phyloP scores from a whole-genome alignment of 1,140 invertebrate genomes.

The Wasmannia auropunctata region DNA sequence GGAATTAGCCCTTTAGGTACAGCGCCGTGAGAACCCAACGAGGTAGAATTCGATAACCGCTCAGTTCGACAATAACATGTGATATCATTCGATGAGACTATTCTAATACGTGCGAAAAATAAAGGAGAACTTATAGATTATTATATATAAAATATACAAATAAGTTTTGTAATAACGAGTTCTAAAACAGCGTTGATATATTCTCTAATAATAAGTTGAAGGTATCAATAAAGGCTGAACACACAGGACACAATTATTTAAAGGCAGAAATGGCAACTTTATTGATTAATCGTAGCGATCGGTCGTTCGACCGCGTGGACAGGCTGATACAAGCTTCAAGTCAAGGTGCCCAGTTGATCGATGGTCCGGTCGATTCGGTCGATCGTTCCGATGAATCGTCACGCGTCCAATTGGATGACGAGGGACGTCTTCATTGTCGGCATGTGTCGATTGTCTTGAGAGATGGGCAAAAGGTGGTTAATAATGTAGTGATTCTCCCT shows the following conservation, averaged over 20 bases:
- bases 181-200: no score
- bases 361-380: conserved; percentile 49
- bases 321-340: conserved; percentile 32
- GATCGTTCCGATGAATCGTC: conserved; percentile 26
- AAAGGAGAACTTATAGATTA: neutral
- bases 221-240: neutral
- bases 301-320: conserved; percentile 2
- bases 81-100: neutral
- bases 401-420: neutral
- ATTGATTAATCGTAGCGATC: conserved; percentile 48
- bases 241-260: neutral
- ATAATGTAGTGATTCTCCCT: neutral
- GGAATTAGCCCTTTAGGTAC: conserved; percentile 19
- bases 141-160: neutral
- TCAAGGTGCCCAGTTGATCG: neutral
- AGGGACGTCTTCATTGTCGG: conserved; percentile 22
- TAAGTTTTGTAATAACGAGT: neutral
- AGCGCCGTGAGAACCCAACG: neutral
- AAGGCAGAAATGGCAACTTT: conserved; percentile 53
- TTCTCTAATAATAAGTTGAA: neutral
- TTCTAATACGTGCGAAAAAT: neutral
- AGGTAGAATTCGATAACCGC: conserved; percentile 11
- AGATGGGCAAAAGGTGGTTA: neutral
- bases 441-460: conserved; percentile 8
- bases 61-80: neutral